A percentile compares a stretch with the other conserved stretches of the same genome.
Conservation (phyloP, 2,888 invertebrate species). For the Phalera bucephala region DNA sequence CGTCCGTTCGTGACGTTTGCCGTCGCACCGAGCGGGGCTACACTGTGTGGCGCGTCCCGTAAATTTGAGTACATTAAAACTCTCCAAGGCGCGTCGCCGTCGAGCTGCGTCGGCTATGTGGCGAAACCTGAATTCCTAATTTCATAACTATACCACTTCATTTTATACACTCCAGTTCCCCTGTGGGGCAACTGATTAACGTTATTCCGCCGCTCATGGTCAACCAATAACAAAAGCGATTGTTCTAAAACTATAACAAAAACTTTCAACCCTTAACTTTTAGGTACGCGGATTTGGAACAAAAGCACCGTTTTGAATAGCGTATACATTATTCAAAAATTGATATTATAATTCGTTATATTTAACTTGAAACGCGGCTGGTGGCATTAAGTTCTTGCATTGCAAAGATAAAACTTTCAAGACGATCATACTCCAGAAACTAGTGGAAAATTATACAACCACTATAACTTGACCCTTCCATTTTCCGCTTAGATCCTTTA, state of each 20-base stretch:
- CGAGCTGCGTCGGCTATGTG: no score
- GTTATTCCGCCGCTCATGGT: slow-evolving; percentile 13
- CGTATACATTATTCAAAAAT: slow-evolving; percentile 24
- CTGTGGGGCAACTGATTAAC: slow-evolving; percentile 5
- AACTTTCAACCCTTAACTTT: slow-evolving; percentile 20
- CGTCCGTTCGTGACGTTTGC: no score
- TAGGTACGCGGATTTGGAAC: slow-evolving; percentile 18
- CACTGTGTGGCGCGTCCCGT: no score
- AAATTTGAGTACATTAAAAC: no score
- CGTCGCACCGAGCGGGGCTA: no score
- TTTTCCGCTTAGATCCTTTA: slow-evolving; percentile 11
- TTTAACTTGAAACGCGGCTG: no score
- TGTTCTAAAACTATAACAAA: slow-evolving; percentile 7
- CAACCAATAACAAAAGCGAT: slow-evolving; percentile 21
- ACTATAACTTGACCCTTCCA: slow-evolving; percentile 29
- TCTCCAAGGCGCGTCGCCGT: no score
- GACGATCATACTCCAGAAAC: slow-evolving; percentile 47
- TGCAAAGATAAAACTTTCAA: slow-evolving; percentile 56
- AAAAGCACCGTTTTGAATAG: slow-evolving; percentile 9
- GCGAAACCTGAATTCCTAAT: no score
- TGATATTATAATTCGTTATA: slow-evolving; percentile 17
- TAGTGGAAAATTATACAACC: slow-evolving; percentile 46
- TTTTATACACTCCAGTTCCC: no score
- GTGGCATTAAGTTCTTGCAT: slow-evolving; percentile 13
- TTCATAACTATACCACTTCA: no score